Percentiles rank a stretch among this genome's conserved stretches.
Evolutionary conservation across 2,888 invertebrate genomes (phyloP).

Genomic region (Cheilosia vernalis): DNA sequence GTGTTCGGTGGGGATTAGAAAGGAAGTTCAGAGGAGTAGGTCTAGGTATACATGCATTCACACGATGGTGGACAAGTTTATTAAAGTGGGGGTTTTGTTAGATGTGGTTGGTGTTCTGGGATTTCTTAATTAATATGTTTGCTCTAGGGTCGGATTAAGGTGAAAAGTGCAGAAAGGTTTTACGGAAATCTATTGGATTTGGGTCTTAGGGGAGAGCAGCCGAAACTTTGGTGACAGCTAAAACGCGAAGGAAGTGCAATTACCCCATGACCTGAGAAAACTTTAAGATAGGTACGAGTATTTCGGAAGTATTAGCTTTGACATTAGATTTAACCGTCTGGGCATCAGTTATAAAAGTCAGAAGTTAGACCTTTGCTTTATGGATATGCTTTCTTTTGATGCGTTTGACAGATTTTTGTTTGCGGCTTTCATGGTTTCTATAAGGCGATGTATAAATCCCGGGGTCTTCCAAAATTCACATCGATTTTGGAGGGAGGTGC

Average conservation of each 20-base stretch:
- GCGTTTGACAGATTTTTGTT: no score
- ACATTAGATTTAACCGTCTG: no score
- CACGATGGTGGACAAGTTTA: slow-evolving; percentile 60
- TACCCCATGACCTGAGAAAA: background rate
- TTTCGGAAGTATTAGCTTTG: no score
- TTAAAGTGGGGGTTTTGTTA: slow-evolving; percentile 32
- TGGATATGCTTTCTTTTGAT: no score
- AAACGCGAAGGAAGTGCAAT: slow-evolving; percentile 8
- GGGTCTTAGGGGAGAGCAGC: slow-evolving; percentile 1
- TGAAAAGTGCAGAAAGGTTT: slow-evolving; percentile 3
- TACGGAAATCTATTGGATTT: background rate
- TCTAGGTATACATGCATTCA: slow-evolving; percentile 40
- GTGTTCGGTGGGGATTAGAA: slow-evolving; percentile 14
- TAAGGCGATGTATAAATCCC: no score
- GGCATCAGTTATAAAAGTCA: background rate
- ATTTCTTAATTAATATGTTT: slow-evolving; percentile 63
- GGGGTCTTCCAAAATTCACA: no score
- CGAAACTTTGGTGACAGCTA: background rate
- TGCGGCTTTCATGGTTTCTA: no score
- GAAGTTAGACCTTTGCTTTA: no score
- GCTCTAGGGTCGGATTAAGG: slow-evolving; percentile 13
- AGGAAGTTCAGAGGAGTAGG: background rate
- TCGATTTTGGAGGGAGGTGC: no score
- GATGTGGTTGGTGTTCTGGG: slow-evolving; percentile 38
- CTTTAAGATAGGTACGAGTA: background rate